Base-by-base conservation (phyloP, 1,140 invertebrate species). In the Tenebrio molitor region DNA sequence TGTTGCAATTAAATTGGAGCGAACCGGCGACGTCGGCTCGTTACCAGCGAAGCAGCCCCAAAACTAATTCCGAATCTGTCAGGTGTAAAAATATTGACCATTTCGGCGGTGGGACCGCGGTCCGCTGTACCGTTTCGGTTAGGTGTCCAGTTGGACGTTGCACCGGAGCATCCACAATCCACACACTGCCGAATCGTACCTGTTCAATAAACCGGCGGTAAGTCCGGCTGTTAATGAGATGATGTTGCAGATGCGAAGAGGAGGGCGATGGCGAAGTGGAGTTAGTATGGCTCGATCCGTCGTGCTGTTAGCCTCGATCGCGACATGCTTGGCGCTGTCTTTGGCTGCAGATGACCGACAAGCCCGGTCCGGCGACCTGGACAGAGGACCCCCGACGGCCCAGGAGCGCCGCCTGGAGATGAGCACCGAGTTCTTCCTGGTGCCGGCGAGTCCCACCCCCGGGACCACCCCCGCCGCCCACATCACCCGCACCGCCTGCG, bases 351-450 rank as follows among this genome's bases (percentile, higher is more conserved):
- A 76, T 69, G 76, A 77, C 33, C 77, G 74, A 46, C 76, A 74
- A 65, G 65, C 74, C 25, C 73, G 78, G 8, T 78, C 76, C 23
- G 76, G 73, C 25, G 76, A 79, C 69, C 68, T 77, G 34, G 77
- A 78, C 71, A 76, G 77, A 8, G 78, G 77, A 41, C 78, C 78
- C 15, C 53, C 69, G 19, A n/a, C 58, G 29, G 77, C 78, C n/a
- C n/a, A n/a, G 12, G 73, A 73, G 36, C 86, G 89, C 71, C 86
- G 88, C 1, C 79, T 90, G 17, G 90, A 93, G 80, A 88, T 93
- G 86, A 92, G 91, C 79, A 93, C 92, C 1, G 92, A 93, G 81
- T 93, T 91, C 80, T 93, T 92, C 81, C 83, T 92, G 64, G 86
- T 92, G 74, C 91, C 90, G 7, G 83, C 81, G 29, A 83, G 79